Evolutionary conservation across 2,113 vertebrate species (phyloP), one percentile per base, ranked within the genome.

Genomic region (Eubucco bourcierii): DNA sequence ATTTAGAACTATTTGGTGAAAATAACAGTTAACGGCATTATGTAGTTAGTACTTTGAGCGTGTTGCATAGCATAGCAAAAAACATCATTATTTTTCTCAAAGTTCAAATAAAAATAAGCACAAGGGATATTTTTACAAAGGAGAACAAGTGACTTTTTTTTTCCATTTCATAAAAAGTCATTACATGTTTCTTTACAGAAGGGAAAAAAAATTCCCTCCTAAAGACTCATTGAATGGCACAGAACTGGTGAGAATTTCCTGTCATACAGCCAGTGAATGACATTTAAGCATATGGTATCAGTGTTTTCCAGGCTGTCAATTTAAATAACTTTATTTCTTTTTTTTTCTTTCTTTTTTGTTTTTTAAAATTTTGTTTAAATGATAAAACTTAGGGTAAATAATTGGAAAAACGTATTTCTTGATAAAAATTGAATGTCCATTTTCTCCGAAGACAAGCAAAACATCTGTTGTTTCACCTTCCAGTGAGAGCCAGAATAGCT

Each of bases 1-100:
- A 21, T 85, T 74, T 90, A 82, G 95, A 95, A 96, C 90, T 85
- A 88, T 64, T 96, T 95, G 91, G 65, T 95, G 90, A 56, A 77
- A 71, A 12, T 90, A 92, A 95, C 90, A 90, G n/a, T 92, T 81
- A 59, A 59, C 64, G 25, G 4, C 17, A 55, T 78, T 55, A 33
- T 34, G 20, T 52, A 61, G 59, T 84, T 52, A 61, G 59, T 84
- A 31, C 33, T 84, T 90, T 39, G 65, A 61, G 59, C 63, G 15
- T 61, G 6, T 70, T 68, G 16, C 59, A 29, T 41, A 21, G 6
- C 34, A 8, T 47, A 80, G 47, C 41, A 60, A 47, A 66, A n/a
- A 71, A 82, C 77, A 46, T 60, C 0, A 15, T 64, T 70, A 3
- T 74, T 70, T 91, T 76, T 70, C n/a, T 64, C 1, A 1, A 27